Conservation (phyloP, 2,888 invertebrate species). For the Melinaea menophilus region DNA sequence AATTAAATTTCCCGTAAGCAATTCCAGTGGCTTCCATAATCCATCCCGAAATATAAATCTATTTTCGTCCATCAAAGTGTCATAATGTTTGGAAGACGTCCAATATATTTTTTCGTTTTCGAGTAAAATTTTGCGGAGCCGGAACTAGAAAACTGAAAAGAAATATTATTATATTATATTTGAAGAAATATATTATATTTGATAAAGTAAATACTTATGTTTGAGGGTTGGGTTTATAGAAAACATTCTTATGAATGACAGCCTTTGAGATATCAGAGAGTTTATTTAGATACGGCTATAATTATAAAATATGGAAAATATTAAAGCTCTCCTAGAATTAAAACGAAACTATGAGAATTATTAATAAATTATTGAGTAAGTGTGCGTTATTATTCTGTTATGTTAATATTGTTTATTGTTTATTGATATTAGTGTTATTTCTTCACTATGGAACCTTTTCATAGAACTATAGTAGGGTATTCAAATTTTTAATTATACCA, state of each 20-base stretch:
- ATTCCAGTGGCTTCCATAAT: slow-evolving; percentile 29
- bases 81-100: slow-evolving; percentile 48
- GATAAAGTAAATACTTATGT: slow-evolving; percentile 42
- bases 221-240: slow-evolving; percentile 27
- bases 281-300: neutral
- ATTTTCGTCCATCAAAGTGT: slow-evolving; percentile 41
- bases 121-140: slow-evolving; percentile 39
- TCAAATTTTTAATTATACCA: no score
- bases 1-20: slow-evolving; percentile 12
- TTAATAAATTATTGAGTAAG: no score
- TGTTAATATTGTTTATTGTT: no score
- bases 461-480: no score
- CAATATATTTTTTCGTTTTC: slow-evolving; percentile 43
- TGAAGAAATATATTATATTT: slow-evolving; percentile 54
- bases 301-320: no score
- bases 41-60: slow-evolving; percentile 37
- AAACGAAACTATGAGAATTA: no score
- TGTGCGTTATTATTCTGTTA: no score
- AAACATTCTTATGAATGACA: slow-evolving; percentile 25
- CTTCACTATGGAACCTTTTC: no score
- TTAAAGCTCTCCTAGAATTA: no score
- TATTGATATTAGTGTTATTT: no score
- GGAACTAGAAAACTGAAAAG: slow-evolving; percentile 54
- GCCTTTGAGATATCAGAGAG: slow-evolving; percentile 10
- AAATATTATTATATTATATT: slow-evolving; percentile 32